Evolutionary conservation across 2,113 vertebrate species (phyloP).

Genomic region (Tachysurus vachellii): DNA sequence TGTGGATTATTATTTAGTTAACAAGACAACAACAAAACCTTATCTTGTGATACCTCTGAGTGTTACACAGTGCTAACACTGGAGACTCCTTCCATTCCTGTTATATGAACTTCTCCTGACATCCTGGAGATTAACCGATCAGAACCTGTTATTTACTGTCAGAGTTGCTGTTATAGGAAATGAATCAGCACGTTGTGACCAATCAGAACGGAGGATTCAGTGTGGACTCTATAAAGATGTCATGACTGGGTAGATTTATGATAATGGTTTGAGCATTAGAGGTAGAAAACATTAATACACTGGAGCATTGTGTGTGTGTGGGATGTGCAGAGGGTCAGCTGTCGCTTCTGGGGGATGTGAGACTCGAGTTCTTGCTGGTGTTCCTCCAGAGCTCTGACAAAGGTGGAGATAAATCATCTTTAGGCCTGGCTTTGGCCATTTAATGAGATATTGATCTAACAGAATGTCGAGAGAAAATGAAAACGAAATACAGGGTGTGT

Average conservation of each 20-base stretch:
- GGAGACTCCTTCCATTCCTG: neutral
- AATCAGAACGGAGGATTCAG: neutral
- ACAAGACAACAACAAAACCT: too few species aligned
- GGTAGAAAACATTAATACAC: slow-evolving; percentile 61
- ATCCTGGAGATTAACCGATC: neutral
- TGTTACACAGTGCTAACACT: too few species aligned
- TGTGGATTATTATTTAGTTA: neutral
- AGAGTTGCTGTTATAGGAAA: neutral
- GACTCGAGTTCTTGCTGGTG: slow-evolving; percentile 47
- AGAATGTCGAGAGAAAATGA: slow-evolving; percentile 52
- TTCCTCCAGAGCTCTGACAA: slow-evolving; percentile 32
- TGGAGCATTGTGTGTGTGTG: neutral
- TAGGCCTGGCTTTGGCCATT: slow-evolving; percentile 48
- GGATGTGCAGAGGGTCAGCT: slow-evolving; percentile 54
- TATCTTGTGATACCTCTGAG: too few species aligned
- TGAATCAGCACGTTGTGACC: neutral
- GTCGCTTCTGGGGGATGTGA: slow-evolving; percentile 48
- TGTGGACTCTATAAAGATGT: neutral
- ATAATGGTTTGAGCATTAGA: slow-evolving; percentile 55
- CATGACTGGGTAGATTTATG: neutral
- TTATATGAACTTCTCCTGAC: neutral
- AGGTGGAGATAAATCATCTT: slow-evolving; percentile 54
- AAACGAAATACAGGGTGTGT: slow-evolving; percentile 51
- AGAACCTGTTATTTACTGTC: neutral
- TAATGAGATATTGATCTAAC: slow-evolving; percentile 64